Conservation (phyloP, 2,888 invertebrate species). For the Scrobipalpa costella region DNA sequence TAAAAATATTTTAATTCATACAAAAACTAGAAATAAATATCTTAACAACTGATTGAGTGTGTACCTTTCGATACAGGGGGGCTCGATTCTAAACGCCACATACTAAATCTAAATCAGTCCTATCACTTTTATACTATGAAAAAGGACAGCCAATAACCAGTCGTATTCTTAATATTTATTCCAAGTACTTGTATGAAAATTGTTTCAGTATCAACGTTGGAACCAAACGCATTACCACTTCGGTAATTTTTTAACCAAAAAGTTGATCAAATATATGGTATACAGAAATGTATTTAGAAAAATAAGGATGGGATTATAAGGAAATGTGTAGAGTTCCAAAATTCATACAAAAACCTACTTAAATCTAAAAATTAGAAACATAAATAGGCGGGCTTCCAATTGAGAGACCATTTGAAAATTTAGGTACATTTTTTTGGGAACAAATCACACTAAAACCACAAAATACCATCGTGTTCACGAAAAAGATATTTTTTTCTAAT, state of each 20-base stretch:
- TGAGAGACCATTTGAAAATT: slow-evolving; percentile 32
- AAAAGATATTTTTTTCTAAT: too few species aligned
- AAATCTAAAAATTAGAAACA: slow-evolving; percentile 21
- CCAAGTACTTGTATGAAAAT: slow-evolving; percentile 11
- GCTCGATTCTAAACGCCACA: too few species aligned
- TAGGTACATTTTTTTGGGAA: not conserved
- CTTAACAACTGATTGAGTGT: too few species aligned
- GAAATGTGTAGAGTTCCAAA: not conserved
- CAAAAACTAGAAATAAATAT: not conserved
- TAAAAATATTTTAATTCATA: slow-evolving; percentile 2
- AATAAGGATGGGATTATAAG: not conserved
- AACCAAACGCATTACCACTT: not conserved
- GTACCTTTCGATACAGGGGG: too few species aligned
- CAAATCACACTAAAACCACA: not conserved
- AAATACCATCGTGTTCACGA: not conserved
- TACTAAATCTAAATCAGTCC: too few species aligned
- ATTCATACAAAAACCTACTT: not conserved
- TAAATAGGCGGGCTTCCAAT: slow-evolving; percentile 36
- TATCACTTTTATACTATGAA: too few species aligned
- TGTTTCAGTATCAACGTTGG: not conserved
- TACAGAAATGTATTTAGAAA: too few species aligned
- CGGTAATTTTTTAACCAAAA: not conserved
- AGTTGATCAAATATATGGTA: too few species aligned
- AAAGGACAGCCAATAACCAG: too few species aligned
- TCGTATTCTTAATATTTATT: too few species aligned